Base-by-base conservation (phyloP, 2,888 invertebrate genomes). In the Coelinius sp. region DNA sequence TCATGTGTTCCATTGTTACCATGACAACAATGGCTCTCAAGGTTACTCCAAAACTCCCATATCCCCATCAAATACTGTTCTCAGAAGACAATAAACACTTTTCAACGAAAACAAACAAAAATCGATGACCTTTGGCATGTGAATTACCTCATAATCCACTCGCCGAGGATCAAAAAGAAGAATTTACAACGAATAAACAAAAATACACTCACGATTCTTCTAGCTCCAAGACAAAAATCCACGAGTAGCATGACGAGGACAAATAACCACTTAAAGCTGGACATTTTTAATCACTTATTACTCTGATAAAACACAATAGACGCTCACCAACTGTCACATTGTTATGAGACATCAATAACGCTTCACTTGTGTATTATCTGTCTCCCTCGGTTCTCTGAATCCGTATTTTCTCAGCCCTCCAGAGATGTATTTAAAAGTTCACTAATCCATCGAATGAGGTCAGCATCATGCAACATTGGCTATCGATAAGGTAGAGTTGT, bases 1-100 rank as follows among this genome's bases (percentile, higher is more conserved):
- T 71, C n/a, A 20, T 68, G 5, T 1, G 53, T 25, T 31, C 62
- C 38, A 59, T 20, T 59, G 74, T 76, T 68, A 67, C 46, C 68
- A 76, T 74, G 73, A 71, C 68, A 74, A 73, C 74, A 70, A 52
- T n/a, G 56, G 7, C 17, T 25, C 17, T 67, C 56, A 41, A n/a
- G 62, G 24, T 70, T 63, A 25, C 12, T 12, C n/a, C 12, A 44
- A 46, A 62, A 62, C 31, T 27, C 20, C 5, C 20, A 10, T 7
- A 22, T 12, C 38, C 22, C 22, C 24, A 24, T 41, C 17, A 14
- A 41, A 41, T n/a, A 4, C n/a, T 20, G 12, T 31, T 22, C n/a
- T 35, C 17, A 31, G n/a, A 5, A 44, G 10, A 8, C 20, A n/a
- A 49, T 17, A 31, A 27, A 44, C 24, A 7, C 25, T 46, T 8